phyloP scores from a whole-genome alignment of 2,888 invertebrate species.

The Calameuta filiformis region DNA sequence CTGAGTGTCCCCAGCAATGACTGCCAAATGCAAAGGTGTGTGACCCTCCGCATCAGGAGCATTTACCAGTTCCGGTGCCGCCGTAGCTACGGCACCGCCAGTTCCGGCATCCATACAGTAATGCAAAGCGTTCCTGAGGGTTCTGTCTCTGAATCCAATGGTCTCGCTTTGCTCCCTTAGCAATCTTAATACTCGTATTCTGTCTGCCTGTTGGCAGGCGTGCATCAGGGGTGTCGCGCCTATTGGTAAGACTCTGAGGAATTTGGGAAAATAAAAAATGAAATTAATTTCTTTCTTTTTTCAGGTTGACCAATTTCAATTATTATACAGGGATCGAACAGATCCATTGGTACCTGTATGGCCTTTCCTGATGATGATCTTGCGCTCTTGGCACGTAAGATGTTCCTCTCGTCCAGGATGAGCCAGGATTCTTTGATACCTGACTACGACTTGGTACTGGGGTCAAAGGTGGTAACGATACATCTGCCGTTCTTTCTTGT shows the following conservation, averaged over 20 bases:
- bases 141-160: constrained; percentile 81
- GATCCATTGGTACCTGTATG: constrained; percentile 49
- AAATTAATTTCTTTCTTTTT: not conserved
- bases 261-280: too few species aligned
- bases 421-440: constrained; percentile 12
- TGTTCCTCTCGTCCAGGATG: constrained; percentile 27
- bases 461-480: constrained; percentile 59
- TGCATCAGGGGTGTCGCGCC: constrained; percentile 91
- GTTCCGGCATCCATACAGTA: constrained; percentile 82
- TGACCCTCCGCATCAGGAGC: constrained; percentile 93
- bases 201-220: constrained; percentile 90
- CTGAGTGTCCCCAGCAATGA: constrained; percentile 91
- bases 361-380: constrained; percentile 48
- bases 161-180: constrained; percentile 76
- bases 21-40: constrained; percentile 94
- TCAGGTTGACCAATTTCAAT: not conserved
- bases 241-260: constrained; percentile 57
- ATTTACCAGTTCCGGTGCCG: constrained; percentile 87
- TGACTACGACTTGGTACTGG: constrained; percentile 46
- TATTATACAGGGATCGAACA: too few species aligned
- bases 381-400: constrained; percentile 30
- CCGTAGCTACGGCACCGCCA: constrained; percentile 79
- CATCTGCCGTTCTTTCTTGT: constrained; percentile 42
- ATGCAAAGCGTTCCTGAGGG: constrained; percentile 89
- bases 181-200: constrained; percentile 79